These are phyloP conservation scores for Macquaria australasica DNA, from an alignment of 2,113 vertebrate genomes.

Conservation along the genomic window DNA sequence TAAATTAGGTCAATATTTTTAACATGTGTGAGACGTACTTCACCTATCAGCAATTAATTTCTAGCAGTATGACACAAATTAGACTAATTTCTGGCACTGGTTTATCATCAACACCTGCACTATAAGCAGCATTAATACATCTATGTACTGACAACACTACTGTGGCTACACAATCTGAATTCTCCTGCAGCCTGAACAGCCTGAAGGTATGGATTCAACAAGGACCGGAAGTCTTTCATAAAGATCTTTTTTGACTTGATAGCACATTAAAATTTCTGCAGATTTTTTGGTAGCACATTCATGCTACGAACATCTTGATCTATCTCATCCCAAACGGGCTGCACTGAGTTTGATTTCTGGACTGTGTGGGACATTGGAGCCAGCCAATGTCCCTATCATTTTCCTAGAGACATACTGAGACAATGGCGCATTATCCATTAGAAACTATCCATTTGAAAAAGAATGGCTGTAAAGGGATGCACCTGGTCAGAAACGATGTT, in stretches of 20 bases:
- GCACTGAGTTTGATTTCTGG: not conserved
- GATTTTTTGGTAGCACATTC: not conserved
- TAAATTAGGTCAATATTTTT: not conserved
- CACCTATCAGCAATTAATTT: not conserved
- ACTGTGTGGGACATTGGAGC: not conserved
- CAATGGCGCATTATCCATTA: conserved; percentile 16
- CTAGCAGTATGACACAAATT: not conserved
- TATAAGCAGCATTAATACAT: not conserved
- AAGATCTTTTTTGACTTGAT: not conserved
- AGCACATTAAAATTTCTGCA: not conserved
- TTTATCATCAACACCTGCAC: conserved; percentile 6
- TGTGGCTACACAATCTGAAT: not conserved
- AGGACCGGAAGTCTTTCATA: not conserved
- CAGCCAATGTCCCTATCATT: conserved; percentile 4
- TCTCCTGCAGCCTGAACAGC: not conserved
- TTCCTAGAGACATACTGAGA: conserved; percentile 21
- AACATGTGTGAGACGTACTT: not conserved
- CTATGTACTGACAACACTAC: not conserved
- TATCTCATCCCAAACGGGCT: not conserved
- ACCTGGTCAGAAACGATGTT: conserved; percentile 34
- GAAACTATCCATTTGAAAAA: conserved; percentile 23
- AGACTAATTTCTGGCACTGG: not conserved
- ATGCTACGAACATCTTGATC: not conserved
- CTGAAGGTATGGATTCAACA: not conserved
- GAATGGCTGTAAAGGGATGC: conserved; percentile 35